phyloP scores from a whole-genome alignment of 2,797 vertebrate genomes.

The Amniataba percoides region DNA sequence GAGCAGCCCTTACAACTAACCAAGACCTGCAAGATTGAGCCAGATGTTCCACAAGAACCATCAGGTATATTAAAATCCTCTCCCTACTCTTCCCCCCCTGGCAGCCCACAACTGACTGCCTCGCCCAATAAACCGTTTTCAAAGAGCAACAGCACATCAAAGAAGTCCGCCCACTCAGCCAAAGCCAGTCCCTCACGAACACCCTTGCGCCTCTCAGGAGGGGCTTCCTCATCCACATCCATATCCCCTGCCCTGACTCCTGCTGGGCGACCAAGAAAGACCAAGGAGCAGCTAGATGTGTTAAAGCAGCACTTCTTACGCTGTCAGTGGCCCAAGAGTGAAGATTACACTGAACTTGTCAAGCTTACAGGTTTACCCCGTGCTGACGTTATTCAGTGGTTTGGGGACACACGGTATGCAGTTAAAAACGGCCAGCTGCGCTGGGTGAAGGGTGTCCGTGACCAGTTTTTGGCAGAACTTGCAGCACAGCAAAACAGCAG shows the following conservation, averaged over 20 bases:
- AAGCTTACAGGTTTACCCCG: constrained; percentile 90
- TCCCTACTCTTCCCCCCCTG: constrained; percentile 72
- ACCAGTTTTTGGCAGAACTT: constrained; percentile 86
- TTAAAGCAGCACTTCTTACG: constrained; percentile 92
- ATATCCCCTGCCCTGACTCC: constrained; percentile 81
- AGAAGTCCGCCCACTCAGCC: constrained; percentile 67
- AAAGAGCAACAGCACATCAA: constrained; percentile 76
- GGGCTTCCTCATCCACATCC: constrained; percentile 76
- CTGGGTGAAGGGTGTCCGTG: constrained; percentile 90
- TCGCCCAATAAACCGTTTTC: constrained; percentile 74
- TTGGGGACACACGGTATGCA: constrained; percentile 94
- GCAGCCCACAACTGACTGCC: constrained; percentile 70
- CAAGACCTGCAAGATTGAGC: constrained; percentile 71
- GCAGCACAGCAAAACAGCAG: constrained; percentile 78
- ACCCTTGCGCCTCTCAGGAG: constrained; percentile 58
- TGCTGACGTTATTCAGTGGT: constrained; percentile 94
- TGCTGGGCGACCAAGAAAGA: constrained; percentile 89
- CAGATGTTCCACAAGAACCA: constrained; percentile 63
- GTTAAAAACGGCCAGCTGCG: constrained; percentile 93
- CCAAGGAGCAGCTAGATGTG: constrained; percentile 91
- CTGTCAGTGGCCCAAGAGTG: constrained; percentile 92
- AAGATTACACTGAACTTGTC: constrained; percentile 91
- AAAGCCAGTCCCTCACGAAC: constrained; percentile 70
- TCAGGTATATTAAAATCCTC: constrained; percentile 54
- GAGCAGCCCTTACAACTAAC: constrained; percentile 81